A percentile compares a stretch with the other conserved stretches of the same genome.
Evolutionary conservation across 1,140 invertebrate species (phyloP).

Genomic region (Aphelinus atriplicis): DNA sequence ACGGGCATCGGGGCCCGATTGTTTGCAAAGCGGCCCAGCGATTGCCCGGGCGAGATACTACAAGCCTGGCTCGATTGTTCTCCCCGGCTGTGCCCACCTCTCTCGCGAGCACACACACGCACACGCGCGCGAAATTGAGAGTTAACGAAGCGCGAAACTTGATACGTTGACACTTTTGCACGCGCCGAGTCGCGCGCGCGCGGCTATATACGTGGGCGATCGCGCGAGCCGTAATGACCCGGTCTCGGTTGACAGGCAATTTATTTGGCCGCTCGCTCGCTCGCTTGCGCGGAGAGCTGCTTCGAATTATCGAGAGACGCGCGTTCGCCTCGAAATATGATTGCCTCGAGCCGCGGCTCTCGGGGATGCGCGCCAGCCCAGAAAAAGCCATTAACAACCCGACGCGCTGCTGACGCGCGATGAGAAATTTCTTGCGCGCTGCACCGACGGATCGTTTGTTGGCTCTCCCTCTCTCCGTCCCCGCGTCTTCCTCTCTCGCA

Average conservation of each 20-base stretch:
- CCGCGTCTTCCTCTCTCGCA: no score
- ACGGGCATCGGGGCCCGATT: neutral
- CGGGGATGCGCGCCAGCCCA: neutral
- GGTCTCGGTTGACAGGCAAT: constrained; percentile 55
- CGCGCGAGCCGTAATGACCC: constrained; percentile 43
- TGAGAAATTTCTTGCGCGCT: neutral
- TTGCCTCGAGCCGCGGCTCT: no score
- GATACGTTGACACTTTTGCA: neutral
- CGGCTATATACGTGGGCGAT: neutral
- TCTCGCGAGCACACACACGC: no score
- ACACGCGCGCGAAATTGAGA: neutral
- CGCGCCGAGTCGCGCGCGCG: neutral
- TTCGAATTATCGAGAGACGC: constrained; percentile 34
- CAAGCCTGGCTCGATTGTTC: neutral
- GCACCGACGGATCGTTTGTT: no score
- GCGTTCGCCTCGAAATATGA: neutral
- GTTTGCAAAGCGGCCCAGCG: constrained; percentile 6
- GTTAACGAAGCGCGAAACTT: neutral
- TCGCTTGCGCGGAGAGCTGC: constrained; percentile 20
- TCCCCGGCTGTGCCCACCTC: no score
- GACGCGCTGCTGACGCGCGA: neutral
- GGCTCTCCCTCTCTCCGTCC: no score
- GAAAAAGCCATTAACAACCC: constrained; percentile 22
- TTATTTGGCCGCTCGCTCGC: constrained; percentile 45
- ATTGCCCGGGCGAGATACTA: neutral